A percentile compares a stretch with the other conserved stretches of the same genome.
Conservation (phyloP, 2,113 vertebrate genomes). For the Mystacornis crossleyi region DNA sequence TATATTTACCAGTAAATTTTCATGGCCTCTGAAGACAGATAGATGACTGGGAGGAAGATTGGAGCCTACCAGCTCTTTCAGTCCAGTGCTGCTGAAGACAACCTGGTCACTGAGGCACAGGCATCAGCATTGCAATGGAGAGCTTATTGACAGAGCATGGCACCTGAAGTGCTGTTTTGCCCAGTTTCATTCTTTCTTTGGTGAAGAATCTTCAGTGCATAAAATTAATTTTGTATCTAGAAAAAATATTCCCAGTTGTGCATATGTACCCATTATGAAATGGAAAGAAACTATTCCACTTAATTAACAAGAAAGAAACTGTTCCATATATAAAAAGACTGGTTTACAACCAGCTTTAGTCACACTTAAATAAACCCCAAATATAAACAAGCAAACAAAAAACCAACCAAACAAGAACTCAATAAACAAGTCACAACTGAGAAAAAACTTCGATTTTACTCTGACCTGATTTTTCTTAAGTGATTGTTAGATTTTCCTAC, state of each 20-base stretch:
- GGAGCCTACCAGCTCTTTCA: neutral
- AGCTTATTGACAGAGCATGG: neutral
- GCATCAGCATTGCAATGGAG: neutral
- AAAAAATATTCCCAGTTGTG: neutral
- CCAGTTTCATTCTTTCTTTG: accelerated
- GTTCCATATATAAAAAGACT: neutral
- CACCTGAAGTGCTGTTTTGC: neutral
- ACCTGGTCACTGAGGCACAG: neutral
- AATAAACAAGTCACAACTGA: neutral
- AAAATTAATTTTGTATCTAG: neutral
- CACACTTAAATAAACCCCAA: neutral
- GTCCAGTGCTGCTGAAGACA: neutral
- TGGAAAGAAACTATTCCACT: neutral
- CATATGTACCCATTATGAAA: neutral
- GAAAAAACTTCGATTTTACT: neutral
- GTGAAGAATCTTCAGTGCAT: neutral
- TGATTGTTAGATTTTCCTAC: neutral
- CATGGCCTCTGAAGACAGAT: neutral
- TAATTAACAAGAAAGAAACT: neutral
- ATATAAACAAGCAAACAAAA: neutral
- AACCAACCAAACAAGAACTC: neutral
- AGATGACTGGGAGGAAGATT: neutral
- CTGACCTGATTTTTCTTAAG: neutral
- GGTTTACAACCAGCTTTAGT: neutral
- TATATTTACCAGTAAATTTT: neutral